These are phyloP conservation scores for Orycteropus afer DNA, from an alignment of 2,113 vertebrate species.

Conservation along the genomic window DNA sequence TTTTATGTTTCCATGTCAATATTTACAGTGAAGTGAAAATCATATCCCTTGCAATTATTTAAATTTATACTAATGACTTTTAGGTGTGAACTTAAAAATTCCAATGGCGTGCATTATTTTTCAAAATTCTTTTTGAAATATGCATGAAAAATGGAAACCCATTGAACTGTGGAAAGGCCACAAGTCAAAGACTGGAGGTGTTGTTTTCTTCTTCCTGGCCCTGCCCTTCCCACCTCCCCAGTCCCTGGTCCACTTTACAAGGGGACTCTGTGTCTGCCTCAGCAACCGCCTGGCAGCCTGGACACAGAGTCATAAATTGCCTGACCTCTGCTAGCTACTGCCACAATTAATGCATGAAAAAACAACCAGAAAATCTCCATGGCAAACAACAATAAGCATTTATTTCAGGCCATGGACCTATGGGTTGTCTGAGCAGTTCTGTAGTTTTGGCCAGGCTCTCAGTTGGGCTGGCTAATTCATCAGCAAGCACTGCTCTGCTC, in stretches of 20 bases:
- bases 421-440: neutral
- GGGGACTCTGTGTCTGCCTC: neutral
- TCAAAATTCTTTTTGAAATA: neutral
- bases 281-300: neutral
- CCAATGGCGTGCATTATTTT: neutral
- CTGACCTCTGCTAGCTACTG: neutral
- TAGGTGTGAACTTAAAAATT: neutral
- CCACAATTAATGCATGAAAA: neutral
- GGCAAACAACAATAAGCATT: neutral
- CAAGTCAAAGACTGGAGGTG: neutral
- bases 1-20: conserved; percentile 59
- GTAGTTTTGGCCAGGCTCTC: neutral
- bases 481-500: neutral
- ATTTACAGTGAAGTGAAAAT: conserved; percentile 51
- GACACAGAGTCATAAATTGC: no score
- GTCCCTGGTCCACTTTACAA: neutral
- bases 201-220: neutral
- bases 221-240: neutral
- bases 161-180: neutral
- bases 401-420: neutral
- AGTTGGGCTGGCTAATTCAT: neutral
- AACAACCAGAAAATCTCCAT: neutral
- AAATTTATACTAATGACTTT: conserved; percentile 9
- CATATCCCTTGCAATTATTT: neutral
- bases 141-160: neutral